Base-by-base conservation (phyloP, 2,113 vertebrate genomes). In the Nycticorax nycticorax region DNA sequence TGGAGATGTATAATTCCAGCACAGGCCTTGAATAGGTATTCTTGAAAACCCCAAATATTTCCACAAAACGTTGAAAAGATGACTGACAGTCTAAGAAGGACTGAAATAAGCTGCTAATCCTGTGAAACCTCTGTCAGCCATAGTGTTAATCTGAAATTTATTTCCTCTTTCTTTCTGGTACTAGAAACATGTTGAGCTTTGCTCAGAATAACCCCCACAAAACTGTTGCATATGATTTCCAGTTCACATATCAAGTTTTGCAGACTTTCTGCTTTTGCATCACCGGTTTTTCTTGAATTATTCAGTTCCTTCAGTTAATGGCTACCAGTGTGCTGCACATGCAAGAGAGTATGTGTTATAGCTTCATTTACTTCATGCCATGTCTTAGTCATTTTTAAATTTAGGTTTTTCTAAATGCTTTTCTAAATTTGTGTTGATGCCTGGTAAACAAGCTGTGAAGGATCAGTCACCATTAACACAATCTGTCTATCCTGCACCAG, bases 401-500 rank as follows among this genome's bases (percentile, higher is more conserved):
- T 78, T 68, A 68, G 85, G 56, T 60, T 55, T 91, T 78, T 68
- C 56, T 63, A 63, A 92, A 72, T 59, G 18, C 7, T 78, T 85
- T 89, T 78, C 39, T 60, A 94, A 85, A 87, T 91, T 94, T 82
- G 17, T 82, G 19, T 75, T 78, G 85, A 81, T 87, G 81, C n/a
- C 66, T 78, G 73, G 64, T 88, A 88, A 96, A 85, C 88, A 92
- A 93, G 74, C 85, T 94, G 66, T 64, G 93, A 94, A 88, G 66
- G 32, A 93, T 85, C 94, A 81, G 71, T 55, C 77, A 94, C 90
- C 62, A 89, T 96, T 97, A 94, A 85, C 85, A 94, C 93, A 97
- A 88, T 92, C 94, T 94, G 90, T 93, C 90, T 82, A 85, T 83
- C 78, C 71, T 85, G 57, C 57, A 88, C 69, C 71, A 85, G 82